phyloP scores from a whole-genome alignment of 2,888 invertebrate genomes.

The Encarsia formosa region DNA sequence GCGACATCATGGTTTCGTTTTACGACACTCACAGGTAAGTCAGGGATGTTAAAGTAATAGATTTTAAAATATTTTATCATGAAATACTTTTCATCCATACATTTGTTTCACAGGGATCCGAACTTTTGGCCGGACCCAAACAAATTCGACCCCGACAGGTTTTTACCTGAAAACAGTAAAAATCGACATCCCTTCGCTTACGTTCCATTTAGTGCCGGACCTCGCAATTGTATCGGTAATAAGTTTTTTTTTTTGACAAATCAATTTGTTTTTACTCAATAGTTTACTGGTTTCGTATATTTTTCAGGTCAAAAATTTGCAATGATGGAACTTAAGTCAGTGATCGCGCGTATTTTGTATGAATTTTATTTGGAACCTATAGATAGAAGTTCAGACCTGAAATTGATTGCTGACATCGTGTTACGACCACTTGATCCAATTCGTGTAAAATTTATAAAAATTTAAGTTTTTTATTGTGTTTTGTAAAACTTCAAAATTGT shows the following conservation, averaged over 20 bases:
- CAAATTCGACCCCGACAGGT: slow-evolving; percentile 6
- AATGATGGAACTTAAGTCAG: slow-evolving; percentile 24
- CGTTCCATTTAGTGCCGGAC: slow-evolving; percentile 7
- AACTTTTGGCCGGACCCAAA: slow-evolving; percentile 2
- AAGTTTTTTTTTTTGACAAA: background rate
- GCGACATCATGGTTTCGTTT: slow-evolving; percentile 4
- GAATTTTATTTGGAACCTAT: slow-evolving; percentile 30
- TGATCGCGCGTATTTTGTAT: slow-evolving; percentile 25
- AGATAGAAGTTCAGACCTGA: slow-evolving; percentile 17
- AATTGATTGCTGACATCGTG: slow-evolving; percentile 21
- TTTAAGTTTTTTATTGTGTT: too few relatives aligned
- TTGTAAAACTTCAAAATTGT: too few relatives aligned
- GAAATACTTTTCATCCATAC: too few relatives aligned
- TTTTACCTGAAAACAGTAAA: background rate
- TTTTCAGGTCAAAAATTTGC: slow-evolving; percentile 23
- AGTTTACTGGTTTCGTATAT: too few relatives aligned
- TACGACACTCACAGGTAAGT: slow-evolving; percentile 13
- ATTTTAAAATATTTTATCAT: too few relatives aligned
- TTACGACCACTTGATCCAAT: slow-evolving; percentile 17
- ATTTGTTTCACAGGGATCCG: slow-evolving; percentile 5
- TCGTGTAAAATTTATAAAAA: slow-evolving; percentile 13
- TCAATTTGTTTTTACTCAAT: background rate
- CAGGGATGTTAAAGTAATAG: too few relatives aligned
- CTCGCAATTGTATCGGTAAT: slow-evolving; percentile 6
- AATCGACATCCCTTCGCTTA: slow-evolving; percentile 1